Evolutionary conservation across 1,140 invertebrate genomes (phyloP).

Genomic region (Diabrotica virgifera): DNA sequence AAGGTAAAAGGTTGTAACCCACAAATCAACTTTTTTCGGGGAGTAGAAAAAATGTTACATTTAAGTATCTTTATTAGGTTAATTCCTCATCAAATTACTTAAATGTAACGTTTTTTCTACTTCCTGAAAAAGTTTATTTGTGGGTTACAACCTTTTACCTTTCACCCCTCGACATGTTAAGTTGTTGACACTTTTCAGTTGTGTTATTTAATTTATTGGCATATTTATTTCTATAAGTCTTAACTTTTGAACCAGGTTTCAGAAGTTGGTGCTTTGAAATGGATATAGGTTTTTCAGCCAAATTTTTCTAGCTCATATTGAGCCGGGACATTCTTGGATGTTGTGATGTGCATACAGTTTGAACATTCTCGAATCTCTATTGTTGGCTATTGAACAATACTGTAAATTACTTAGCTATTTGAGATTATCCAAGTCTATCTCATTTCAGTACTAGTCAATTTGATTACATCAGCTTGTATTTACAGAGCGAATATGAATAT

Average conservation of each 20-base stretch:
- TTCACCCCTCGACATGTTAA: too few species aligned
- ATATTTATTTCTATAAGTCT: neutral
- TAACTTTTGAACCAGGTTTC: neutral
- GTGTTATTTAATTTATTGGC: neutral
- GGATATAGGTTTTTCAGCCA: neutral
- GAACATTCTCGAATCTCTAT: slow-evolving; percentile 27
- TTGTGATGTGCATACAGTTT: slow-evolving; percentile 25
- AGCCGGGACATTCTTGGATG: slow-evolving; percentile 25
- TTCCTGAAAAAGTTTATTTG: too few species aligned
- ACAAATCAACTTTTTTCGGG: too few species aligned
- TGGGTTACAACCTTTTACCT: too few species aligned
- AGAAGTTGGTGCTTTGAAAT: neutral
- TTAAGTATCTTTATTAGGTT: neutral
- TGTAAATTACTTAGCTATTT: slow-evolving; percentile 22
- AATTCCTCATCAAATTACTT: too few species aligned
- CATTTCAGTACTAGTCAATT: slow-evolving; percentile 31
- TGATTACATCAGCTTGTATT: slow-evolving; percentile 20
- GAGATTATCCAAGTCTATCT: slow-evolving; percentile 15
- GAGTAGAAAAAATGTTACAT: neutral
- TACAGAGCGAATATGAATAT: slow-evolving; percentile 13
- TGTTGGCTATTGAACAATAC: slow-evolving; percentile 21
- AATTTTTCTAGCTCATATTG: slow-evolving; percentile 30
- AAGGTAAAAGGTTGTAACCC: too few species aligned
- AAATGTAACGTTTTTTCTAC: too few species aligned
- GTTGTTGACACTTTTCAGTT: neutral